These are phyloP conservation scores for Sisor rabdophorus DNA, from an alignment of 2,113 vertebrate species.

Conservation along the genomic window DNA sequence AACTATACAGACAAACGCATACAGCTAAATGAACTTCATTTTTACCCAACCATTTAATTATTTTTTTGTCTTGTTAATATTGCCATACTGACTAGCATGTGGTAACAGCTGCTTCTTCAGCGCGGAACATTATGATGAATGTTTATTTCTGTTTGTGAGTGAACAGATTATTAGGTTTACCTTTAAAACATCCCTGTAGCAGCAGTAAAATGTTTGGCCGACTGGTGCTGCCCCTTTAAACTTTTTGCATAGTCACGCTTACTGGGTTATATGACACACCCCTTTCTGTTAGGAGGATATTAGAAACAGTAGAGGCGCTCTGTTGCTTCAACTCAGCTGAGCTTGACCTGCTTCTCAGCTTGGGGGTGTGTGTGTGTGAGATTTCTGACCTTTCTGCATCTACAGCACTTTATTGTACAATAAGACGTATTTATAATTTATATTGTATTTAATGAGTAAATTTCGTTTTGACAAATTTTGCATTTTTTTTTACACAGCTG, in stretches of 20 bases:
- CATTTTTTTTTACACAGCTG: constrained; percentile 21
- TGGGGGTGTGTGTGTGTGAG: too few species aligned
- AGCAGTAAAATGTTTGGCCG: not conserved
- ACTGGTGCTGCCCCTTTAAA: constrained; percentile 18
- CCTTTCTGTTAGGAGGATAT: not conserved
- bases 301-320: not conserved
- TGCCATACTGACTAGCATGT: too few species aligned
- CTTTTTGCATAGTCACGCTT: constrained; percentile 45
- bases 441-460: not conserved
- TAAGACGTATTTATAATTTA: not conserved
- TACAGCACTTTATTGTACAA: not conserved
- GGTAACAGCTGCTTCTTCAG: too few species aligned
- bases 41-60: too few species aligned
- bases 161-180: too few species aligned
- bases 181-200: not conserved
- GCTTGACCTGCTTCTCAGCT: not conserved
- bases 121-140: too few species aligned
- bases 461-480: not conserved
- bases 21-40: too few species aligned
- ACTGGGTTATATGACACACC: constrained; percentile 26
- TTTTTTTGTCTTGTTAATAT: too few species aligned
- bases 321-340: not conserved
- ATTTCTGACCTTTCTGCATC: not conserved
- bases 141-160: too few species aligned
- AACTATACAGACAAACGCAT: too few species aligned